Percentiles rank a stretch among this genome's conserved stretches.
Evolutionary conservation across 2,113 vertebrate genomes (phyloP).

Genomic region (Sterrhoptilus dennistouni): DNA sequence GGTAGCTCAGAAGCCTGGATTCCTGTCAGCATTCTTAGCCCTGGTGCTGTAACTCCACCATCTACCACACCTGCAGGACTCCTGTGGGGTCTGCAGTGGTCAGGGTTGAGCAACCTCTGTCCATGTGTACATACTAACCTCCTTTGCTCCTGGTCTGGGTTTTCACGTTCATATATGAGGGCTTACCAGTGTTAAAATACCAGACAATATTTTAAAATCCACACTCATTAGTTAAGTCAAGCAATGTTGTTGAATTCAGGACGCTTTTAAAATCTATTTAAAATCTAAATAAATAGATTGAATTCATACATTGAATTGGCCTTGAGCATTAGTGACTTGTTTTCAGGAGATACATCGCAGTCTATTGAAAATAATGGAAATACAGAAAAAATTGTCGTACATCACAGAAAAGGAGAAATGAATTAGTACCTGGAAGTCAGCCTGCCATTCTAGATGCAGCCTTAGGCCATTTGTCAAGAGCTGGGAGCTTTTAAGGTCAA

Average conservation of each 20-base stretch:
- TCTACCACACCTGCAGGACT: background rate
- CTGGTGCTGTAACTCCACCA: background rate
- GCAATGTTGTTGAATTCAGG: background rate
- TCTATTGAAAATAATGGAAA: background rate
- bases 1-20: background rate
- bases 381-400: accelerated
- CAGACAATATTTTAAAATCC: background rate
- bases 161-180: background rate
- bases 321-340: background rate
- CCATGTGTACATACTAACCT: background rate
- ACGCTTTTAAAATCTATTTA: background rate
- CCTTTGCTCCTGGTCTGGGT: background rate
- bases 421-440: background rate
- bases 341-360: background rate
- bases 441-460: background rate
- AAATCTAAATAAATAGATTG: no score
- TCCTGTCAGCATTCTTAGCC: background rate
- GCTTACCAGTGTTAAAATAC: background rate
- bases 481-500: background rate
- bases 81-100: background rate
- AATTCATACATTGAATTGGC: no score
- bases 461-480: background rate
- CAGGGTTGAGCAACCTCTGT: background rate
- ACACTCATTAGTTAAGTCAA: background rate
- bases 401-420: background rate